Percentiles rank a stretch among this genome's conserved stretches.
Evolutionary conservation across 2,888 invertebrate species (phyloP).

Genomic region (Pollenia angustigena): DNA sequence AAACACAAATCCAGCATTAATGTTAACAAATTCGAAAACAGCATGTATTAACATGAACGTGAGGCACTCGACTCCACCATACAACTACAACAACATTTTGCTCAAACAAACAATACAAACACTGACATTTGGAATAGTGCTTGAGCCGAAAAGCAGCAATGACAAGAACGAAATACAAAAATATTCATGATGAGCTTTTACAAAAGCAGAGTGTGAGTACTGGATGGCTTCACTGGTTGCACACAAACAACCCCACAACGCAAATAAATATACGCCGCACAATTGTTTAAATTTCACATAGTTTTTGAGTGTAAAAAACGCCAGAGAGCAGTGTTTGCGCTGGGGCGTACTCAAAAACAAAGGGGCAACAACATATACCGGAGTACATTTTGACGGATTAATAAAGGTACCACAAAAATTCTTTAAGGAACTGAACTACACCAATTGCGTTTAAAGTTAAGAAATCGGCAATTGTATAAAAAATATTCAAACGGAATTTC

Average conservation of each 20-base stretch:
- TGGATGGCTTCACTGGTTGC: slow-evolving; percentile 17
- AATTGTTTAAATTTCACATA: slow-evolving; percentile 39
- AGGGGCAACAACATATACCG: no score
- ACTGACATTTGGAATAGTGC: slow-evolving; percentile 40
- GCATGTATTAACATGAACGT: slow-evolving; percentile 68
- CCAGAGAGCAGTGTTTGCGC: background rate
- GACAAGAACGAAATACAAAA: slow-evolving; percentile 31
- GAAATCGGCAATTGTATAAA: no score
- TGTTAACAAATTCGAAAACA: slow-evolving; percentile 73
- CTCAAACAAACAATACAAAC: slow-evolving; percentile 6
- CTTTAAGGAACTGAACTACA: no score
- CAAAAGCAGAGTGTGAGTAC: background rate
- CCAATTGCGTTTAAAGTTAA: no score
- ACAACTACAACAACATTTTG: slow-evolving; percentile 29
- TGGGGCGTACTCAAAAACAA: no score
- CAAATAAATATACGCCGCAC: slow-evolving; percentile 44
- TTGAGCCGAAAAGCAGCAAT: slow-evolving; percentile 28
- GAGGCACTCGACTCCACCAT: slow-evolving; percentile 29
- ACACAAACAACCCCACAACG: slow-evolving; percentile 5
- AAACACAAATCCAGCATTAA: slow-evolving; percentile 71
- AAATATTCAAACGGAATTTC: no score
- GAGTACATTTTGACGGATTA: no score
- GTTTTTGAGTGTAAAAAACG: background rate
- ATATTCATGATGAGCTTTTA: slow-evolving; percentile 33
- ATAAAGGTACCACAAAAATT: no score